These are phyloP conservation scores for Scyliorhinus canicula DNA, from an alignment of 2,797 vertebrate species.

Conservation along the genomic window DNA sequence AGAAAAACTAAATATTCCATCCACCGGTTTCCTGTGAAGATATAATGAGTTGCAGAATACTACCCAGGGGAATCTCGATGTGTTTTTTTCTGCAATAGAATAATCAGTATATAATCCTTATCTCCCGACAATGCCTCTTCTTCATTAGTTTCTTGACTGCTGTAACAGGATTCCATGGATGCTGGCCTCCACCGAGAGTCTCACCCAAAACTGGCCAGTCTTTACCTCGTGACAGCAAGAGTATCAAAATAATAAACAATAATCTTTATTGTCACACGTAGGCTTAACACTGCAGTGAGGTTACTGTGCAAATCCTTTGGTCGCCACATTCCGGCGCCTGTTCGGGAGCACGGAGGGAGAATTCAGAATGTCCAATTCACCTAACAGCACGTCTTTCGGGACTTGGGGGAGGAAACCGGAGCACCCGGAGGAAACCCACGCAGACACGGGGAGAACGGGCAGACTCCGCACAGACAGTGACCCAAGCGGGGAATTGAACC, in stretches of 20 bases:
- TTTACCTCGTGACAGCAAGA: not conserved
- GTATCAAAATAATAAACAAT: not conserved
- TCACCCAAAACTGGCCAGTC: not conserved
- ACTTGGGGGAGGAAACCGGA: too few species aligned
- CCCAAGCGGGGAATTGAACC: too few species aligned
- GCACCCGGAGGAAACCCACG: too few species aligned
- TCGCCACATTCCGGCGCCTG: too few species aligned
- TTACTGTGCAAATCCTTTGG: too few species aligned
- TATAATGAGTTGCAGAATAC: conserved; percentile 12
- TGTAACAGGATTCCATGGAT: not conserved
- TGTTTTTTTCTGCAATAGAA: not conserved
- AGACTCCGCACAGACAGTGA: too few species aligned
- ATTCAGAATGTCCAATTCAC: too few species aligned
- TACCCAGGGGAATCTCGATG: not conserved
- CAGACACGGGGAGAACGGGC: too few species aligned
- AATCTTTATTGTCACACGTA: not conserved
- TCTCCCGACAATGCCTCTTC: not conserved
- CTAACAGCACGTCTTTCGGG: too few species aligned
- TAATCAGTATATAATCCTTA: not conserved
- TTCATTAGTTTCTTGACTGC: not conserved
- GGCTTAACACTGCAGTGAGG: too few species aligned
- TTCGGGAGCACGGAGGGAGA: too few species aligned
- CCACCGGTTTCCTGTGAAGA: conserved; percentile 11
- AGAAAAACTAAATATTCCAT: conserved; percentile 10
- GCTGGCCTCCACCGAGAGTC: not conserved